These are phyloP conservation scores for Pelodiscus sinensis DNA, from an alignment of 2,113 vertebrate species.

Conservation along the genomic window DNA sequence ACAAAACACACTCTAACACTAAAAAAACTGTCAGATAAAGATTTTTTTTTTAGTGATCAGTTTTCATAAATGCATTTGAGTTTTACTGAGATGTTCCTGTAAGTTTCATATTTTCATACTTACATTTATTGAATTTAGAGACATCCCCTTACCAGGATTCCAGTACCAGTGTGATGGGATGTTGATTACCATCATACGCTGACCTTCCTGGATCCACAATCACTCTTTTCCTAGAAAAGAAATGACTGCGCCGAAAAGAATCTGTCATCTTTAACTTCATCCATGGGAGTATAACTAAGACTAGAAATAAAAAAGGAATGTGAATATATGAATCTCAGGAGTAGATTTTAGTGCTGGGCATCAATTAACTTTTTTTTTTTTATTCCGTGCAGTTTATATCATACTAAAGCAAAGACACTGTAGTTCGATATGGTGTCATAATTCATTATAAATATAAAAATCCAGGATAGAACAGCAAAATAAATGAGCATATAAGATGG, in stretches of 20 bases:
- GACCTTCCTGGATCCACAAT: neutral
- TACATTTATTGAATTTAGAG: neutral
- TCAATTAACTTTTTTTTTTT: slow-evolving; percentile 42
- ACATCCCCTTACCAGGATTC: neutral
- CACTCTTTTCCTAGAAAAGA: slow-evolving; percentile 3
- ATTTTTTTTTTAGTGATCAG: neutral
- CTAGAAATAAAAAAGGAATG: neutral
- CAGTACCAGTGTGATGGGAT: neutral
- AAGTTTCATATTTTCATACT: neutral
- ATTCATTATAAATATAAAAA: slow-evolving; percentile 61
- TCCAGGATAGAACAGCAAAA: slow-evolving; percentile 32
- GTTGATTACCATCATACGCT: neutral
- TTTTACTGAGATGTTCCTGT: neutral
- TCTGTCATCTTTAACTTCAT: neutral
- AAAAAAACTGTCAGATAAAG: neutral
- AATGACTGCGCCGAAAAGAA: neutral
- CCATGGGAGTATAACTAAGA: slow-evolving; percentile 22
- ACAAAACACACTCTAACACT: neutral
- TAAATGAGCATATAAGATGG: slow-evolving; percentile 48
- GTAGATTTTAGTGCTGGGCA: slow-evolving; percentile 16
- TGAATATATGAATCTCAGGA: slow-evolving; percentile 40
- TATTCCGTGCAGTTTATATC: slow-evolving; percentile 55
- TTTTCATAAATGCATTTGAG: neutral
- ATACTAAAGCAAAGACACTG: neutral
- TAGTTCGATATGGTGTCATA: slow-evolving; percentile 45